Evolutionary conservation across 2,888 invertebrate genomes (phyloP).

Genomic region (Ichneumoninae sp.): DNA sequence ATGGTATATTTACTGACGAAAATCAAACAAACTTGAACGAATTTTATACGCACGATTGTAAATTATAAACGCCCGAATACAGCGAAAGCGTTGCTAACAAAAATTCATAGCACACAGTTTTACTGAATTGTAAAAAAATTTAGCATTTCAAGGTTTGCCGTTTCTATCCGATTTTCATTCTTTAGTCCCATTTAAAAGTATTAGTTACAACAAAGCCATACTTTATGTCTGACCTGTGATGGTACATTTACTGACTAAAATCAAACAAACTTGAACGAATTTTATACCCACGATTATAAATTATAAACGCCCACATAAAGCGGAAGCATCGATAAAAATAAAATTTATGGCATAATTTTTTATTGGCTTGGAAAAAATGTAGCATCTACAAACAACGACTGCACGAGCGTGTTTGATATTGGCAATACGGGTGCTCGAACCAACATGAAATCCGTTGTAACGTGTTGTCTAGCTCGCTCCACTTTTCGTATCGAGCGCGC

Average conservation of each 20-base stretch:
- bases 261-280: too few relatives aligned
- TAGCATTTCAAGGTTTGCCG: neutral
- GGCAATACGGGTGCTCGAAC: neutral
- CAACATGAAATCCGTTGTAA: slow-evolving; percentile 26
- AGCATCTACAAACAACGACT: neutral
- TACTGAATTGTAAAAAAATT: neutral
- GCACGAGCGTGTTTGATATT: neutral
- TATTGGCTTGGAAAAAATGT: neutral
- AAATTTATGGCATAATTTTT: too few relatives aligned
- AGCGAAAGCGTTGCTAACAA: too few relatives aligned
- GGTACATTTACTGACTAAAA: neutral
- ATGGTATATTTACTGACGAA: neutral
- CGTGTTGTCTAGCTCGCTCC: slow-evolving; percentile 58
- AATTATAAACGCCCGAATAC: too few relatives aligned
- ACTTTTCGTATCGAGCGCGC: slow-evolving; percentile 69
- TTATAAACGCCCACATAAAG: too few relatives aligned
- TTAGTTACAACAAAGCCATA: neutral
- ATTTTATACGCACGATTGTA: too few relatives aligned
- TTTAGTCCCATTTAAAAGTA: neutral
- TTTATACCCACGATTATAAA: too few relatives aligned
- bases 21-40: too few relatives aligned
- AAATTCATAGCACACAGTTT: too few relatives aligned
- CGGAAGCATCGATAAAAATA: too few relatives aligned
- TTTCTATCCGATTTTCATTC: too few relatives aligned
- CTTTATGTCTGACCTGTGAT: neutral